Percentiles rank a stretch among this genome's conserved stretches.
phyloP scores from a whole-genome alignment of 2,113 vertebrate species.

The Rostratula benghalensis region DNA sequence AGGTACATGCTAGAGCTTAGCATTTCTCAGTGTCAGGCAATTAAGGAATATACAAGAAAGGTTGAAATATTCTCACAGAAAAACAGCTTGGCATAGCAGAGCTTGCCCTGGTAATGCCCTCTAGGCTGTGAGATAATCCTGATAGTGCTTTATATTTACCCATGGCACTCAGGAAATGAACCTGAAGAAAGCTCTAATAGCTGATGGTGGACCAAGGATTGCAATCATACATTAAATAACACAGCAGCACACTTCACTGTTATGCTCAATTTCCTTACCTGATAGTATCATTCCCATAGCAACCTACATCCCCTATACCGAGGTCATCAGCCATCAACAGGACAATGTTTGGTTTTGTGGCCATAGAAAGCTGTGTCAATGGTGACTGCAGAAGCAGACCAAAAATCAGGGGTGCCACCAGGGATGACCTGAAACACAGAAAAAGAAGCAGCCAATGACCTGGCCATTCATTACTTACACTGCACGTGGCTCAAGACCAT shows the following conservation, averaged over 20 bases:
- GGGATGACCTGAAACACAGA: conserved; percentile 52
- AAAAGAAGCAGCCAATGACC: background rate
- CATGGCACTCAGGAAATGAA: background rate
- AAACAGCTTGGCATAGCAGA: background rate
- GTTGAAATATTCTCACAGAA: background rate
- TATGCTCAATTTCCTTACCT: conserved; percentile 68
- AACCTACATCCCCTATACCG: conserved; percentile 91
- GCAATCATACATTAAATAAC: background rate
- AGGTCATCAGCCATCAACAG: conserved; percentile 90
- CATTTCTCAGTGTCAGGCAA: background rate
- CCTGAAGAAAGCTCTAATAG: background rate
- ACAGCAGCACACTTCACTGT: background rate
- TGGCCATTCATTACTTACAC: background rate
- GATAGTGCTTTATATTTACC: background rate
- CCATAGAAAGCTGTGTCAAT: background rate
- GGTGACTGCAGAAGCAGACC: background rate
- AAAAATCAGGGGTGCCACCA: background rate
- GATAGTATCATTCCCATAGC: conserved; percentile 88
- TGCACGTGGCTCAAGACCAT: accelerated
- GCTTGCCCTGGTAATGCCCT: background rate
- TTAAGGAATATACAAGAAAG: background rate
- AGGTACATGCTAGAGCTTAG: background rate
- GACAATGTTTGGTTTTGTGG: conserved; percentile 82
- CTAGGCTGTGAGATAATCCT: background rate
- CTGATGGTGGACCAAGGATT: background rate